Evolutionary conservation across 2,113 vertebrate genomes (phyloP).

Genomic region (Callipepla californica): DNA sequence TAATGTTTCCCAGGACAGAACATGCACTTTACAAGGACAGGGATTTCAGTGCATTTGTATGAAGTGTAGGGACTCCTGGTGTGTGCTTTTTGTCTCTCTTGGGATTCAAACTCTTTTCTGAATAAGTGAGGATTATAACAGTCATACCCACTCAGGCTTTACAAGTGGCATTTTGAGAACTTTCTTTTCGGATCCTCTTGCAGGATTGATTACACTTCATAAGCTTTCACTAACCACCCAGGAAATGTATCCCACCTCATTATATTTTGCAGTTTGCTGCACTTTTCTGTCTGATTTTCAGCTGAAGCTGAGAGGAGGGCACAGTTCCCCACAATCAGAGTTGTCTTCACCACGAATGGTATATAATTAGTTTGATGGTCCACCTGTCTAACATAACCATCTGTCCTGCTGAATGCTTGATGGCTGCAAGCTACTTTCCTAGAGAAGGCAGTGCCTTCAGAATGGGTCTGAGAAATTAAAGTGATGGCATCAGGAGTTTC

Average conservation of each 20-base stretch:
- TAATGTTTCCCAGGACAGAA: neutral
- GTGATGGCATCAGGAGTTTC: neutral
- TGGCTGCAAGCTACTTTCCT: neutral
- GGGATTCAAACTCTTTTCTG: neutral
- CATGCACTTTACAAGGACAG: fast-evolving
- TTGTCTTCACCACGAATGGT: neutral
- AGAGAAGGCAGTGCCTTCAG: neutral
- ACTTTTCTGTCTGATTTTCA: neutral
- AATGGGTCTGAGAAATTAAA: neutral
- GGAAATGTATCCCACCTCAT: no score
- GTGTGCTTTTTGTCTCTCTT: neutral
- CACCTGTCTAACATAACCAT: neutral
- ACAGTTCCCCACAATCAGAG: neutral
- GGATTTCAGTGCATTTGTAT: neutral
- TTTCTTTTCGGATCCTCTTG: neutral
- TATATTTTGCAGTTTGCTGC: neutral
- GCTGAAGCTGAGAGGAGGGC: neutral
- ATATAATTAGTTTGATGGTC: neutral
- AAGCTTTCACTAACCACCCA: no score
- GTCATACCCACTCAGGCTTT: neutral
- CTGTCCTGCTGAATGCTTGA: neutral
- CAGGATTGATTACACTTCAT: neutral
- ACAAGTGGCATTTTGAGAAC: neutral
- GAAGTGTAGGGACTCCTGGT: fast-evolving
- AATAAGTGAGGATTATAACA: neutral